Conservation (phyloP, 2,888 invertebrate genomes). For the Julus scanicus region DNA sequence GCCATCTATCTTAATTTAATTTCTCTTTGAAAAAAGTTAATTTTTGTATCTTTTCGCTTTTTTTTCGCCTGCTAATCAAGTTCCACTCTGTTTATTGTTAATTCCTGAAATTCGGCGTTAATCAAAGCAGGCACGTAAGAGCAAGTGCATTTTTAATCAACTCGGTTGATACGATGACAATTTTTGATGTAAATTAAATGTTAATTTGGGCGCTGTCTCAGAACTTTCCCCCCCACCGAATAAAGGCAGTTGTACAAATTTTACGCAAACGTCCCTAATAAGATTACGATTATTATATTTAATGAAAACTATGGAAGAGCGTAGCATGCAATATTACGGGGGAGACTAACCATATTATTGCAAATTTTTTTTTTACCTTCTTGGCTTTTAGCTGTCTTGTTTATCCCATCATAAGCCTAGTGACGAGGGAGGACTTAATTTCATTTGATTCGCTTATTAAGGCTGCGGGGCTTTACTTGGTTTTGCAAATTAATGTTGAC, state of each 20-base stretch:
- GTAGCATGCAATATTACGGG: not conserved
- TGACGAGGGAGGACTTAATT: not conserved
- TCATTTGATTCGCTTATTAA: not conserved
- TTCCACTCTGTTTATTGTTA: not conserved
- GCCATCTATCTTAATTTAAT: no score
- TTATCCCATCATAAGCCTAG: not conserved
- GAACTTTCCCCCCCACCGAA: not conserved
- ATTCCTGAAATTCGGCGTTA: not conserved
- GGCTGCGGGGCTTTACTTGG: not conserved
- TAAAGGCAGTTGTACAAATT: not conserved
- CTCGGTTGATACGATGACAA: not conserved
- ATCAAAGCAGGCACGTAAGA: not conserved
- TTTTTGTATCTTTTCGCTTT: not conserved
- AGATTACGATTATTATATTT: not conserved
- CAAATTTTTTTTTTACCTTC: not conserved
- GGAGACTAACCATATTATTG: not conserved
- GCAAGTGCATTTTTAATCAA: not conserved
- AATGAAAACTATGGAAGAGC: not conserved
- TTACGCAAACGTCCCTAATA: not conserved
- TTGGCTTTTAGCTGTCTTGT: not conserved
- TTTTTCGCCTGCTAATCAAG: not conserved
- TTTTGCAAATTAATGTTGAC: not conserved
- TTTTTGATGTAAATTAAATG: conserved; percentile 1
- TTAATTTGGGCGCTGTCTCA: not conserved
- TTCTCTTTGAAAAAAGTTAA: no score